Percentiles rank a stretch among this genome's conserved stretches.
These are phyloP conservation scores for Champsocephalus esox DNA, from an alignment of 2,797 vertebrate species.

Conservation along the genomic window DNA sequence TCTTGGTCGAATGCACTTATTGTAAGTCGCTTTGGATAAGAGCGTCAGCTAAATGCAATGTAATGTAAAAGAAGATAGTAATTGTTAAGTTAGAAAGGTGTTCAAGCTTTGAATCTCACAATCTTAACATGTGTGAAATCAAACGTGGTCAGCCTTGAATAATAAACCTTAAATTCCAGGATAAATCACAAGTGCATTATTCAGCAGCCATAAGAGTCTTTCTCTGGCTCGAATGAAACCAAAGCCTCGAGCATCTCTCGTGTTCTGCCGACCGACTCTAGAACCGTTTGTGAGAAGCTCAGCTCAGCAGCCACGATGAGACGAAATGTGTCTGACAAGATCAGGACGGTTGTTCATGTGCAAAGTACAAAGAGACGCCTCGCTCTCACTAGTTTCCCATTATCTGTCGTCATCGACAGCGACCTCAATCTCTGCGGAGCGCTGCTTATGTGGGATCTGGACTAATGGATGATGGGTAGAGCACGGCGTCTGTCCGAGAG, in stretches of 20 bases:
- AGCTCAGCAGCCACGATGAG: constrained; percentile 31
- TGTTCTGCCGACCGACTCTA: not conserved
- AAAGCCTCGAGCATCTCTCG: constrained; percentile 6
- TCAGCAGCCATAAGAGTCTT: not conserved
- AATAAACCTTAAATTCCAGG: constrained; percentile 11
- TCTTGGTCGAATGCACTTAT: too few relatives aligned
- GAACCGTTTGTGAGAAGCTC: constrained; percentile 1
- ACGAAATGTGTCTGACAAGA: constrained; percentile 54
- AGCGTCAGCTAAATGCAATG: too few relatives aligned
- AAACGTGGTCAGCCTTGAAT: not conserved
- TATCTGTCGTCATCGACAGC: constrained; percentile 45
- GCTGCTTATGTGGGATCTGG: constrained; percentile 19
- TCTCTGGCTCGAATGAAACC: constrained; percentile 2
- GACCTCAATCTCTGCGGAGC: constrained; percentile 40
- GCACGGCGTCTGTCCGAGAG: constrained; percentile 38
- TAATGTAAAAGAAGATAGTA: too few relatives aligned
- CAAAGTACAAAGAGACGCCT: constrained; percentile 65
- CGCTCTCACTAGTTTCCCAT: constrained; percentile 62
- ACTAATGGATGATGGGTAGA: constrained; percentile 50
- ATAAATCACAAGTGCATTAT: constrained; percentile 13
- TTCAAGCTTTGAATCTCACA: too few relatives aligned
- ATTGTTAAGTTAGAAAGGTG: too few relatives aligned
- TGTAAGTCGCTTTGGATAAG: too few relatives aligned
- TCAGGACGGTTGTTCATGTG: constrained; percentile 56
- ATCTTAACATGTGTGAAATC: too few relatives aligned